These are phyloP conservation scores for Hirundichthys speculiger DNA, from an alignment of 2,113 vertebrate species.

Conservation along the genomic window DNA sequence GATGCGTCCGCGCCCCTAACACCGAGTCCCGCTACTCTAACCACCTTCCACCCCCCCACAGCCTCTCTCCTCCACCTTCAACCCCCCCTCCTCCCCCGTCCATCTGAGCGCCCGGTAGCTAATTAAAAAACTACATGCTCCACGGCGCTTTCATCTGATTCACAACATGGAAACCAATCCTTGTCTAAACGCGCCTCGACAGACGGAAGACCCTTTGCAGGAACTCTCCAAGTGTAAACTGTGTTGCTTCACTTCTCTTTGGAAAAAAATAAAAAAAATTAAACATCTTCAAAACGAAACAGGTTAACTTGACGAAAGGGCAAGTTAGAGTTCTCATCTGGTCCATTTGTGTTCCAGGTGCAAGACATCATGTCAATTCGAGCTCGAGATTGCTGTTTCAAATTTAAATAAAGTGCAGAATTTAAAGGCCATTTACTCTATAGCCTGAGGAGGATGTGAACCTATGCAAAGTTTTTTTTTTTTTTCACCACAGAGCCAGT, in stretches of 20 bases:
- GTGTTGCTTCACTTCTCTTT: conserved; percentile 39
- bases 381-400: background rate
- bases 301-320: background rate
- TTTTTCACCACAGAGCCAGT: too few species aligned
- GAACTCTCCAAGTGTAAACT: conserved; percentile 13
- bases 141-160: conserved; percentile 91
- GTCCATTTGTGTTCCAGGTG: background rate
- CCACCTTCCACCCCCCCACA: background rate
- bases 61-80: background rate
- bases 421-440: background rate
- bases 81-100: conserved; percentile 7
- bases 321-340: background rate
- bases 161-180: conserved; percentile 98
- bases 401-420: background rate
- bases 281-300: conserved; percentile 6
- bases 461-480: too few species aligned
- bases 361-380: conserved; percentile 6
- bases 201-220: conserved; percentile 83
- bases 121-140: conserved; percentile 99
- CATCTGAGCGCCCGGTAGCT: conserved; percentile 87
- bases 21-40: conserved; percentile 78
- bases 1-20: conserved; percentile 93
- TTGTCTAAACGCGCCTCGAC: conserved; percentile 93
- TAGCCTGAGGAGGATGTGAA: background rate
- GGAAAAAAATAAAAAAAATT: too few species aligned